Percentiles rank a stretch among this genome's conserved stretches.
Evolutionary conservation across 2,888 invertebrate genomes (phyloP).

Genomic region (Ceriagrion tenellum): DNA sequence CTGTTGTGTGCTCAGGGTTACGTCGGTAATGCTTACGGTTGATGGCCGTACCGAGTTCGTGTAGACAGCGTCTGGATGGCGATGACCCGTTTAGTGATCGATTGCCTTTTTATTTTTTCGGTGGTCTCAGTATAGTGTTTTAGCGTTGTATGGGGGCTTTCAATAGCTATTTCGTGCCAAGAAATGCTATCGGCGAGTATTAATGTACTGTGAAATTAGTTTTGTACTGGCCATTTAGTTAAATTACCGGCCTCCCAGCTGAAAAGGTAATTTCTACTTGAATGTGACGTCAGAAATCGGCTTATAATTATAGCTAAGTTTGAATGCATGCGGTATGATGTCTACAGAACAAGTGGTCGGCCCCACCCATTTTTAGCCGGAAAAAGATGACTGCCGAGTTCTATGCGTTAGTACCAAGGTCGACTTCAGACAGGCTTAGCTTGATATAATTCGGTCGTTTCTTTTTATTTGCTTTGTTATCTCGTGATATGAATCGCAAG

Average conservation of each 20-base stretch:
- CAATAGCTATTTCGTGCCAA: neutral
- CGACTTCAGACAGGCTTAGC: conserved; percentile 39
- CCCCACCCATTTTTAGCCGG: conserved; percentile 68
- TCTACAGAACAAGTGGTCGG: conserved; percentile 60
- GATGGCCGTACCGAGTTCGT: neutral
- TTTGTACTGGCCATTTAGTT: neutral
- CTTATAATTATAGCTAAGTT: neutral
- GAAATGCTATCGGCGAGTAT: neutral
- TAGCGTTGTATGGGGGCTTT: neutral
- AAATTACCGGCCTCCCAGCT: neutral
- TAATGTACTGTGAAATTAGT: neutral
- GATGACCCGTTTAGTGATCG: conserved; percentile 64
- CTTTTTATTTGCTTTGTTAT: conserved; percentile 23
- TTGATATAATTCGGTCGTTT: conserved; percentile 43
- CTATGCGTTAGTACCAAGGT: conserved; percentile 63
- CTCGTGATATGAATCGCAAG: conserved; percentile 21
- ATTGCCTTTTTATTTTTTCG: conserved; percentile 41
- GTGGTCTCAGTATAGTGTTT: conserved; percentile 33
- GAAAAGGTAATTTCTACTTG: neutral
- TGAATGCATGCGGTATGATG: conserved; percentile 36
- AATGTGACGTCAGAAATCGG: neutral
- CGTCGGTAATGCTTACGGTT: neutral
- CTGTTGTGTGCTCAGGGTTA: neutral
- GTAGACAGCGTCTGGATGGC: conserved; percentile 51
- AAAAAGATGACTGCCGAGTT: conserved; percentile 67